These are phyloP conservation scores for Actinernus sp. DNA, from an alignment of 92 coral and sea anemone genomes.

Conservation along the genomic window DNA sequence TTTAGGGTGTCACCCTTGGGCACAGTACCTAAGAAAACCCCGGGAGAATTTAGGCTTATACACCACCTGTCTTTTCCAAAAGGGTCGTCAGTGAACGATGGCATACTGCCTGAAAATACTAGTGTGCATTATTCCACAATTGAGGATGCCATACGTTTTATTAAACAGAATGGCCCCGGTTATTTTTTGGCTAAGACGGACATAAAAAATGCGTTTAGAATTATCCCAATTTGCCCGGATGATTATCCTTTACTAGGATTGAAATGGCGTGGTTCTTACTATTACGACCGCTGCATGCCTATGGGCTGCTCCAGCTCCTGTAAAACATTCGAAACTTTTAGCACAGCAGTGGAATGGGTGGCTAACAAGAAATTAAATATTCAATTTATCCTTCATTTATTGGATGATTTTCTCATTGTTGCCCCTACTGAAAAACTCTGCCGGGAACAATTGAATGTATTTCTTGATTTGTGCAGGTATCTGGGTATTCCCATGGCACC, in stretches of 20 bases:
- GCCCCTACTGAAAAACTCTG: constrained; percentile 28
- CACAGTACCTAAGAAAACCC: constrained; percentile 38
- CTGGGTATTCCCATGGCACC: constrained; percentile 49
- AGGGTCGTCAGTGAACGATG: constrained; percentile 55
- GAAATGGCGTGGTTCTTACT: constrained; percentile 38
- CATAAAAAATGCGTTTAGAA: constrained; percentile 63
- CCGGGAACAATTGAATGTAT: constrained; percentile 9
- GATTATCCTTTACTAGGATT: constrained; percentile 58
- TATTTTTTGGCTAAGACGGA: constrained; percentile 64
- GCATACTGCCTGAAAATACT: constrained; percentile 39
- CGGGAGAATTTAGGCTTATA: constrained; percentile 24
- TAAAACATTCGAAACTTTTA: constrained; percentile 56
- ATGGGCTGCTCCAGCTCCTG: constrained; percentile 69
- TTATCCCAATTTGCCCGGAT: constrained; percentile 45
- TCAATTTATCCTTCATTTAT: constrained; percentile 30
- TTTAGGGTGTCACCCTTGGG: constrained; percentile 47
- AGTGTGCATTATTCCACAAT: constrained; percentile 46
- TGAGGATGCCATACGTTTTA: constrained; percentile 38
- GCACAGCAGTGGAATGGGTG: constrained; percentile 63
- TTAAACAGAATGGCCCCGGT: constrained; percentile 33
- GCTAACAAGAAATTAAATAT: constrained; percentile 37
- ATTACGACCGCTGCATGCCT: constrained; percentile 60
- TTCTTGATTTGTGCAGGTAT: constrained; percentile 21
- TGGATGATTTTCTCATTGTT: constrained; percentile 60
- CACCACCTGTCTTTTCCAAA: constrained; percentile 35